phyloP scores from a whole-genome alignment of 2,888 invertebrate genomes.

The Philereme vetulata region DNA sequence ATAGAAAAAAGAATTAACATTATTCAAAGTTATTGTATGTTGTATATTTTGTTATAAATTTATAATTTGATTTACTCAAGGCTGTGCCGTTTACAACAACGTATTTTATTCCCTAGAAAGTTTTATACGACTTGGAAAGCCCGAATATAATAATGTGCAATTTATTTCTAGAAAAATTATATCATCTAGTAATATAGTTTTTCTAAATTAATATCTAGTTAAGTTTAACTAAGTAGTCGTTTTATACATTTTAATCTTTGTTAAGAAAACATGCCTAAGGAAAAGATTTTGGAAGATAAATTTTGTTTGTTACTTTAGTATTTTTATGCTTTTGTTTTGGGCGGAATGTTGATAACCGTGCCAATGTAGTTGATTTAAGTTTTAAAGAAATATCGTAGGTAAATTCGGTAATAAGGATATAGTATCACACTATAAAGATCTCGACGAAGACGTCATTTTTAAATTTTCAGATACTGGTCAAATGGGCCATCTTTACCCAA shows the following conservation, averaged over 20 bases:
- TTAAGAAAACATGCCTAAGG: background rate
- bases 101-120: slow-evolving; percentile 4
- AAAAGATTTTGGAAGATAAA: background rate
- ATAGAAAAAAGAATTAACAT: too few relatives aligned
- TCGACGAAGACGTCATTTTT: too few relatives aligned
- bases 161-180: background rate
- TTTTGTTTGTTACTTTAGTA: background rate
- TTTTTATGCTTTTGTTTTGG: background rate
- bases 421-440: too few relatives aligned
- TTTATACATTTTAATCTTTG: background rate
- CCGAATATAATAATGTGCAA: background rate
- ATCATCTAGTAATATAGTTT: background rate
- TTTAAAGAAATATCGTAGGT: too few relatives aligned
- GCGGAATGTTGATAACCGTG: background rate
- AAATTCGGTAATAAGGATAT: too few relatives aligned
- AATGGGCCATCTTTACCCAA: too few relatives aligned
- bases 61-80: slow-evolving; percentile 24
- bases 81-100: slow-evolving; percentile 22
- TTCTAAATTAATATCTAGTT: background rate
- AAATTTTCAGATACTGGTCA: too few relatives aligned
- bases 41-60: background rate
- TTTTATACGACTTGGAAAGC: background rate
- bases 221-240: background rate
- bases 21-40: too few relatives aligned
- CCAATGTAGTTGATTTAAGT: too few relatives aligned